Evolutionary conservation across 2,888 invertebrate species (phyloP).

Genomic region (Sturmia bella): DNA sequence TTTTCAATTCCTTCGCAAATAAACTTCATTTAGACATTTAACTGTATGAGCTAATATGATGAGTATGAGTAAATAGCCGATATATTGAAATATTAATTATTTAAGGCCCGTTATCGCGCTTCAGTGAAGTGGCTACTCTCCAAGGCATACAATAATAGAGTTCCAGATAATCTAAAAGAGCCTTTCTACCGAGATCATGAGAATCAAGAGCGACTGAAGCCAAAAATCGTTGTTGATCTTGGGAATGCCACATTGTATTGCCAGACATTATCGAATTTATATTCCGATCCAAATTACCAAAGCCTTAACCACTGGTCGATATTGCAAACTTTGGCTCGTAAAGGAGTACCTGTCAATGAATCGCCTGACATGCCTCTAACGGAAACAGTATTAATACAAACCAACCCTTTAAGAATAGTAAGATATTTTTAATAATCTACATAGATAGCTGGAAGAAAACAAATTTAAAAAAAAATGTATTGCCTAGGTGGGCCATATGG

Average conservation of each 20-base stretch:
- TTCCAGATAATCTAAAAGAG: conserved; percentile 94
- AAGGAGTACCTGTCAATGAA: conserved; percentile 93
- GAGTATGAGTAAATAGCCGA: too few species aligned
- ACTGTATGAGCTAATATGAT: too few species aligned
- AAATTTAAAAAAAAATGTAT: background rate
- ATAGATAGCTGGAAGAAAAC: conserved; percentile 23
- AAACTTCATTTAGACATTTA: too few species aligned
- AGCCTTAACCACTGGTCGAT: conserved; percentile 97
- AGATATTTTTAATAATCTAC: conserved; percentile 75
- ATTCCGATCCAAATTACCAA: conserved; percentile 97
- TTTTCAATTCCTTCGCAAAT: too few species aligned
- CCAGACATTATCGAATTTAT: conserved; percentile 95
- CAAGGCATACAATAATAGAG: conserved; percentile 97
- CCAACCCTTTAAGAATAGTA: conserved; percentile 96
- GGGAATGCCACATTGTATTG: conserved; percentile 98
- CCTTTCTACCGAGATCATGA: conserved; percentile 98
- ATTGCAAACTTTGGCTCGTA: conserved; percentile 94
- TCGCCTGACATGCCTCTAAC: conserved; percentile 94
- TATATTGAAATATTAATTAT: background rate
- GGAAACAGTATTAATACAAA: conserved; percentile 97
- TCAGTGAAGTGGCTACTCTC: conserved; percentile 98
- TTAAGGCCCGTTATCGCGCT: conserved; percentile 95
- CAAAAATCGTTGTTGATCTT: conserved; percentile 92
- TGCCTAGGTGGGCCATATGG: conserved; percentile 89
- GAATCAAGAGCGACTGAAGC: conserved; percentile 96